Percentiles rank a stretch among this genome's conserved stretches.
Conservation (phyloP, 2,888 invertebrate species). For the Biston betularia region DNA sequence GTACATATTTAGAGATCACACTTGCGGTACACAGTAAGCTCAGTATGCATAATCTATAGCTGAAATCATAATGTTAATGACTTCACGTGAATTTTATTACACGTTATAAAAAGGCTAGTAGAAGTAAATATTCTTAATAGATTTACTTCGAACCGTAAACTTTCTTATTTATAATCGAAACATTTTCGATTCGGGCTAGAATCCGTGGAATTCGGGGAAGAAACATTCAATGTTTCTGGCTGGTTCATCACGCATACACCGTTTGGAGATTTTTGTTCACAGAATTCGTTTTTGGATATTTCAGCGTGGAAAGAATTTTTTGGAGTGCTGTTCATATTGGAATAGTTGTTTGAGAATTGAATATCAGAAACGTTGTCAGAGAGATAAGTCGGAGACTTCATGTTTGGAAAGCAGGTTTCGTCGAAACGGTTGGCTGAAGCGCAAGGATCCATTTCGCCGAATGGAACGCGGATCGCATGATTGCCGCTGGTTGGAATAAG, state of each 20-base stretch:
- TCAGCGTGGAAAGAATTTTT: conserved; percentile 9
- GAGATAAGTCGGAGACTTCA: neutral
- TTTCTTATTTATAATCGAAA: conserved; percentile 34
- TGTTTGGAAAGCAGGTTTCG: neutral
- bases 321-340: conserved; percentile 6
- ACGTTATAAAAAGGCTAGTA: neutral
- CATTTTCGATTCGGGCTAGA: conserved; percentile 36
- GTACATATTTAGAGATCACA: too few relatives aligned
- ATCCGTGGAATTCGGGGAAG: conserved; percentile 26
- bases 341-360: neutral
- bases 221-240: conserved; percentile 13
- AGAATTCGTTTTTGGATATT: conserved; percentile 8
- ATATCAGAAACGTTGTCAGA: neutral
- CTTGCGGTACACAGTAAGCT: too few relatives aligned
- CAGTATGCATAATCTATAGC: too few relatives aligned
- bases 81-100: neutral
- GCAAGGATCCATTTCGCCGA: neutral
- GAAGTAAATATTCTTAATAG: neutral
- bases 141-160: neutral
- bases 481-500: neutral
- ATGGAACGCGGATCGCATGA: conserved; percentile 2
- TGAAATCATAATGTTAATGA: neutral
- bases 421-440: neutral
- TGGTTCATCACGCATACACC: conserved; percentile 23
- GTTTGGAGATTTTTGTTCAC: conserved; percentile 25